Percentiles rank a stretch among this genome's conserved stretches.
Conservation (phyloP, 2,797 vertebrate genomes). For the Eremophila alpestris region DNA sequence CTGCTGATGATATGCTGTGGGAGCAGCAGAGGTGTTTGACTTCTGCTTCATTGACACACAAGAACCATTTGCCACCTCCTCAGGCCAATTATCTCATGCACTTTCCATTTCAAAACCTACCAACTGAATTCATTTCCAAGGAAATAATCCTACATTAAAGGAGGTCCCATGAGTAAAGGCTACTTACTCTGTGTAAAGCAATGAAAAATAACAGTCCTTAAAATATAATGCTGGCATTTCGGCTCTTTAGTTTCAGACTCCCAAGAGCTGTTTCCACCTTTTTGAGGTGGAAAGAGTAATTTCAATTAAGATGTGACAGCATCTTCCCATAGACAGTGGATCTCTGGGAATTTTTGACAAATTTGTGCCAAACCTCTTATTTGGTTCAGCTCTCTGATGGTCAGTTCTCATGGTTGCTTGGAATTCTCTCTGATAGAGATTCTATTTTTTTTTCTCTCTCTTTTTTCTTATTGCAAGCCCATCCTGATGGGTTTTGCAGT, state of each 20-base stretch:
- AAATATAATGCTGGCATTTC: background rate
- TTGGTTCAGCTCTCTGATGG: background rate
- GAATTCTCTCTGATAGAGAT: background rate
- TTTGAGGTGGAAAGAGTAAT: background rate
- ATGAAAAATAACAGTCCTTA: background rate
- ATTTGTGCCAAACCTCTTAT: background rate
- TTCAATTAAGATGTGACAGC: background rate
- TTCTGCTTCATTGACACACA: background rate
- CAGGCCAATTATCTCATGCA: background rate
- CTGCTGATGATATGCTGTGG: background rate
- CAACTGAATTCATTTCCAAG: background rate
- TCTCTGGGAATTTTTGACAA: background rate
- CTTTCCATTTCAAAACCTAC: background rate
- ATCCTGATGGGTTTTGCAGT: background rate
- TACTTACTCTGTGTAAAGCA: background rate
- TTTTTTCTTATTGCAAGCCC: background rate
- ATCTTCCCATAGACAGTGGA: background rate
- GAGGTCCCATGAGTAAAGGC: background rate
- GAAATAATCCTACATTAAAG: background rate
- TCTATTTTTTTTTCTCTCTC: background rate
- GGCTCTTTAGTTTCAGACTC: background rate
- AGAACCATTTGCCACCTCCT: background rate
- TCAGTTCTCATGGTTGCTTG: background rate
- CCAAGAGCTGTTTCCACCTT: background rate
- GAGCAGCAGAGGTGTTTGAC: background rate